Evolutionary conservation across 2,113 vertebrate species (phyloP).

Genomic region (Noctilio leporinus): DNA sequence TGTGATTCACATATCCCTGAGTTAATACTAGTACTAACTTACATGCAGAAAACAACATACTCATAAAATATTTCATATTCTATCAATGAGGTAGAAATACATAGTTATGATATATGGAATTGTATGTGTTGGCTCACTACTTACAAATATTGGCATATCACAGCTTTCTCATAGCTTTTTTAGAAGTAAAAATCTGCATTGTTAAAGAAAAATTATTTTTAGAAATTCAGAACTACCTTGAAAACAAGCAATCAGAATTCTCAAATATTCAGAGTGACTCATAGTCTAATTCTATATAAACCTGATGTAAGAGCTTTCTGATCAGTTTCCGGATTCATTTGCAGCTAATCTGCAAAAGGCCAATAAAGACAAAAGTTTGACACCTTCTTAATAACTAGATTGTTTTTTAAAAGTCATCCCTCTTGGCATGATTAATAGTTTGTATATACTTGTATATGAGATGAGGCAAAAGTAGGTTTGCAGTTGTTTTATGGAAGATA

Average conservation of each 20-base stretch:
- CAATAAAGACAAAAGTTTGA: not conserved
- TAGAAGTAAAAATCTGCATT: slow-evolving; percentile 36
- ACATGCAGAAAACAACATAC: not conserved
- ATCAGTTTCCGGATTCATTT: not conserved
- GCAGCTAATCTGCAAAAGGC: not conserved
- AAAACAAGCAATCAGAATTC: not conserved
- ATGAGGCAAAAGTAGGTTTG: too few relatives aligned
- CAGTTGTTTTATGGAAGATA: not conserved
- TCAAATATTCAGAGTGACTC: not conserved
- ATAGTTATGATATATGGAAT: not conserved
- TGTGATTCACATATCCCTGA: not conserved
- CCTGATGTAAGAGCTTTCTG: not conserved
- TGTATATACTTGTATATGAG: not conserved
- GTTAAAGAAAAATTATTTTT: not conserved
- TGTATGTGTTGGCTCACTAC: slow-evolving; percentile 2
- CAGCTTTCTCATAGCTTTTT: not conserved
- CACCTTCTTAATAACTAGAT: not conserved
- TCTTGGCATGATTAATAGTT: not conserved
- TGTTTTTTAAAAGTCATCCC: not conserved
- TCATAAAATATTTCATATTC: not conserved
- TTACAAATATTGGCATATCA: slow-evolving; percentile 54
- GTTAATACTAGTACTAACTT: not conserved
- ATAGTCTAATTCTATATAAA: not conserved
- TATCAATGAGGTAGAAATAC: not conserved
- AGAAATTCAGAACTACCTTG: not conserved